A percentile compares a stretch with the other conserved stretches of the same genome.
Evolutionary conservation across 2,113 vertebrate species (phyloP).

Genomic region (Rhinolophus ferrumequinum): DNA sequence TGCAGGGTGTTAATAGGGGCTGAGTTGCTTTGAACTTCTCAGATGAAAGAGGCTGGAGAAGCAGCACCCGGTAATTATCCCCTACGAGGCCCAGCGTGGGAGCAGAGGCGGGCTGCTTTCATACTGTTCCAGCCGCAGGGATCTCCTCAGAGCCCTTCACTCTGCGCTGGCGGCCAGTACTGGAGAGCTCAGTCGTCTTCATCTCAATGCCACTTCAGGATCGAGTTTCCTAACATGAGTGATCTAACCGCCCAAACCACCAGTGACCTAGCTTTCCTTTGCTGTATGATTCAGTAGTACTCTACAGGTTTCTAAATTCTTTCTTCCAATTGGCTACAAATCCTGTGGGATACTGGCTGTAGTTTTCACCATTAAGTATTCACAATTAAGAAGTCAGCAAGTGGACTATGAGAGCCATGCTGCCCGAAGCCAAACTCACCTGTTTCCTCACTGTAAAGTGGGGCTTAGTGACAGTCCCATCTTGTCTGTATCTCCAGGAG

Average conservation of each 20-base stretch:
- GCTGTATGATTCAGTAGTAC: not conserved
- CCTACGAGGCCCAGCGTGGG: conserved; percentile 53
- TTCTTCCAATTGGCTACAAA: not conserved
- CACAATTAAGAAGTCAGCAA: not conserved
- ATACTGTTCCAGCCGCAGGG: not conserved
- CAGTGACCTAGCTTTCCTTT: not conserved
- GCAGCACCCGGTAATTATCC: conserved; percentile 69
- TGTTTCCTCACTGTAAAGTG: not conserved
- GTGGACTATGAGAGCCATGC: not conserved
- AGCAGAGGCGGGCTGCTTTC: conserved; percentile 4
- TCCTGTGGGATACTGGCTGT: not conserved
- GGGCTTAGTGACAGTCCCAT: not conserved
- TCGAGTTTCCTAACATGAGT: not conserved
- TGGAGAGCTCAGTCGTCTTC: not conserved
- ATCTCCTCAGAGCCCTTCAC: not conserved
- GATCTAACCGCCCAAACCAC: not conserved
- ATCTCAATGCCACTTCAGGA: not conserved
- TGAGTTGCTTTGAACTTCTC: conserved; percentile 73
- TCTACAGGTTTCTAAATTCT: not conserved
- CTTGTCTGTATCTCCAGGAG: not conserved
- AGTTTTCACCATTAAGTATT: not conserved
- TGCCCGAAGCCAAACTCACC: not conserved
- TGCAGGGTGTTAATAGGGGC: conserved; percentile 58
- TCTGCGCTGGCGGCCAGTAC: not conserved
- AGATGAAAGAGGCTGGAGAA: conserved; percentile 72